A percentile compares a stretch with the other conserved stretches of the same genome.
Conservation (phyloP, 2,797 vertebrate genomes). For the Melanotaenia nigrans region DNA sequence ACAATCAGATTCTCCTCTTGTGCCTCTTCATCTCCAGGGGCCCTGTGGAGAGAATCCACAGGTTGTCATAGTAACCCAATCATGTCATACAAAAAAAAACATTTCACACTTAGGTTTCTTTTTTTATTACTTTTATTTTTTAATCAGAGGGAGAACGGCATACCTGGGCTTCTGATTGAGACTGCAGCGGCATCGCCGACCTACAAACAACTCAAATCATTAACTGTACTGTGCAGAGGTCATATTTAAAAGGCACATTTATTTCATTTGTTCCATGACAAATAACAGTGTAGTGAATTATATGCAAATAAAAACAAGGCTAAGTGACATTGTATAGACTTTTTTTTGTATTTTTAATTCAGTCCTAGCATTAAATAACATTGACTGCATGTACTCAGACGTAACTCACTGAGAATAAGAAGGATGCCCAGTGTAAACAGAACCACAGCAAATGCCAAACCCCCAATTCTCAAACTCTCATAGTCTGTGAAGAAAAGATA, state of each 20-base stretch:
- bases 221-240: background rate
- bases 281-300: background rate
- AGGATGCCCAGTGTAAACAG: constrained; percentile 94
- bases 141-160: constrained; percentile 12
- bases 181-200: constrained; percentile 88
- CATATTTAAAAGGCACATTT: background rate
- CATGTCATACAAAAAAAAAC: background rate
- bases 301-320: background rate
- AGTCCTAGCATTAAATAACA: background rate
- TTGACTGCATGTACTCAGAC: background rate
- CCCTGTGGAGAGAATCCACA: constrained; percentile 76
- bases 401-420: constrained; percentile 93
- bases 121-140: background rate
- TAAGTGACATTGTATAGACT: background rate
- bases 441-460: constrained; percentile 91
- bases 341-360: constrained; percentile 2
- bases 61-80: constrained; percentile 54
- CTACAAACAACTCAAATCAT: constrained; percentile 72
- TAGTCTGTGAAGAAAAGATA: constrained; percentile 83
- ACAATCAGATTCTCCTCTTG: constrained; percentile 90
- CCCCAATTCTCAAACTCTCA: constrained; percentile 93
- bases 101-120: background rate
- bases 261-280: background rate
- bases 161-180: constrained; percentile 82
- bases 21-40: constrained; percentile 89